Evolutionary conservation across 2,888 invertebrate species (phyloP).

Genomic region (Drosophila phalerata): DNA sequence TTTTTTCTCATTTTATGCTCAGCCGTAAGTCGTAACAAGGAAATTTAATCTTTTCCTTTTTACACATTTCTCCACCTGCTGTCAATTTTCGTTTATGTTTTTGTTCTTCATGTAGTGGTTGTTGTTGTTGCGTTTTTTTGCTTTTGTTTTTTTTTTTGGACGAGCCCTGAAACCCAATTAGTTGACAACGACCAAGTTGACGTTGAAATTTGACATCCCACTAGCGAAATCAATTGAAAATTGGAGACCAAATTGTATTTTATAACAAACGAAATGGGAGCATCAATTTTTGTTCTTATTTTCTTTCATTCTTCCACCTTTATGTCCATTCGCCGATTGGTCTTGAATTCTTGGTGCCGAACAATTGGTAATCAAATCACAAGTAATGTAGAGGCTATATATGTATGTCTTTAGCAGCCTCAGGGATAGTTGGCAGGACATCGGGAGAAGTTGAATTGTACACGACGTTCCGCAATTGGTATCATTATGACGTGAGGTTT

Average conservation of each 20-base stretch:
- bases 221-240: conserved; percentile 62
- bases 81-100: conserved; percentile 35
- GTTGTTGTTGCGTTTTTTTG: conserved; percentile 1
- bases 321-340: not conserved
- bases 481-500: conserved; percentile 29
- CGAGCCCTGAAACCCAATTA: conserved; percentile 72
- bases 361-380: conserved; percentile 64
- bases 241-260: conserved; percentile 70
- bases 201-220: conserved; percentile 68
- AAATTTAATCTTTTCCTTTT: conserved; percentile 74
- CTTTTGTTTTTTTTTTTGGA: conserved; percentile 40
- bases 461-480: not conserved
- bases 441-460: conserved; percentile 25
- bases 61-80: conserved; percentile 51
- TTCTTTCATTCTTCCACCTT: not conserved
- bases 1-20: conserved; percentile 57
- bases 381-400: conserved; percentile 21
- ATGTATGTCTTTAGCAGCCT: conserved; percentile 24
- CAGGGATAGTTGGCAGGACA: conserved; percentile 47
- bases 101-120: not conserved
- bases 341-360: conserved; percentile 35
- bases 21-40: conserved; percentile 68
- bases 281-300: conserved; percentile 33
- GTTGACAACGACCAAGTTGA: conserved; percentile 59
- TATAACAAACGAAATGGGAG: conserved; percentile 49